Base-by-base conservation (phyloP, 1,140 invertebrate genomes). In the Drosophila lini region DNA sequence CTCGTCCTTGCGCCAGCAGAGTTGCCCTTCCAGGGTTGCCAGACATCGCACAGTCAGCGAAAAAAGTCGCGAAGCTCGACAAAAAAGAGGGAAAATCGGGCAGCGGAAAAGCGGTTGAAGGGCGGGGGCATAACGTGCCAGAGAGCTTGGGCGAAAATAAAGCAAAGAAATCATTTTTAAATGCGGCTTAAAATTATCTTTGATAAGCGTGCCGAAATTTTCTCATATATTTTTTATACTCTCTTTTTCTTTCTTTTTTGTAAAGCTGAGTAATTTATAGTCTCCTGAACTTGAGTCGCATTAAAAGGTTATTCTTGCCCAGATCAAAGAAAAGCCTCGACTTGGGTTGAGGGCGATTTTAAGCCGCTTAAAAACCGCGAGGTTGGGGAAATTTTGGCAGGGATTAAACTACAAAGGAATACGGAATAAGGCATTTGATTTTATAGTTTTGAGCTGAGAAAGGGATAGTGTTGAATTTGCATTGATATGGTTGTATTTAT, bases 141-240 rank as follows among this genome's bases (percentile, higher is more conserved):
- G 16, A 42, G 19, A 42, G 19, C 13, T 40, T 41, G 36, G 34
- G 45, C 47, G 36, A 77, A 73, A 71, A 71, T 56, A 77, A 65
- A 78, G 71, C 65, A 83, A 82, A 77, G 80, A 88, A 88, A 88
- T 85, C 63, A 81, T 85, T 85, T 84, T 84, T 73, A 84, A 85
- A 84, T 84, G 81, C 81, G 81, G 81, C 81, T 84, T 84, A 84
- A 84, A 84, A 84, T 84, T 80, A 84, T 84, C 77, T 84, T 84
- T 84, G 81, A 84, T 84, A 84, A 81, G 81, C 81, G 78, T 64
- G 81, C 65, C 77, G 77, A 84, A 83, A 83, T 84, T 70, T 45
- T 71, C 44, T 70, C 36, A 71, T 71, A 50, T 70, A 48, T 78
- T 28, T 69, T 56, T 48, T 32, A 13, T 38, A 19, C 10, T 9